phyloP scores from a whole-genome alignment of 2,888 invertebrate genomes.

The Exephanes ischioxanthus region DNA sequence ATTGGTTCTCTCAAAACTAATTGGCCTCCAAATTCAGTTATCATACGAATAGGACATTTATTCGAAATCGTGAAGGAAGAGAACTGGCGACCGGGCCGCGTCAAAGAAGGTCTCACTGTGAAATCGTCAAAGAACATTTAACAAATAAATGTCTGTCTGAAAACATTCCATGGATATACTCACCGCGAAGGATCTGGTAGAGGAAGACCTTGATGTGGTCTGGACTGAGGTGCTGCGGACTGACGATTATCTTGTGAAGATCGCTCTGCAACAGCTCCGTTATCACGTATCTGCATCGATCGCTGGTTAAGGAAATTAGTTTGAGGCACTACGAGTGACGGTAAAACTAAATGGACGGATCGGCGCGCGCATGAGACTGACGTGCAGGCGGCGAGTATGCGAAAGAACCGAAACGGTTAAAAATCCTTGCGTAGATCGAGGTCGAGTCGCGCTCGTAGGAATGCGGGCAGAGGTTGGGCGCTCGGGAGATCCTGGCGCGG shows the following conservation, averaged over 20 bases:
- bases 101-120: too few species aligned
- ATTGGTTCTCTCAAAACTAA: too few species aligned
- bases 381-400: background rate
- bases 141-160: background rate
- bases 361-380: background rate
- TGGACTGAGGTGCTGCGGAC: conserved; percentile 98
- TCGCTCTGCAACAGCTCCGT: conserved; percentile 99
- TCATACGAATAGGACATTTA: too few species aligned
- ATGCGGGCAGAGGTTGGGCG: conserved; percentile 81
- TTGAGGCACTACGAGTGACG: too few species aligned
- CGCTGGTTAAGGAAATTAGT: conserved; percentile 56
- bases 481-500: conserved; percentile 72
- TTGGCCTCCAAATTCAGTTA: too few species aligned
- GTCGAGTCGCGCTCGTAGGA: conserved; percentile 81
- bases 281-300: conserved; percentile 95
- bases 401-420: conserved; percentile 63
- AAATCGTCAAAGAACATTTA: background rate
- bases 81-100: too few species aligned
- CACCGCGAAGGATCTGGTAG: conserved; percentile 99
- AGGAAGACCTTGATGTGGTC: conserved; percentile 99
- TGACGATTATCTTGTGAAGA: conserved; percentile 99
- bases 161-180: conserved; percentile 81
- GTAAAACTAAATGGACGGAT: too few species aligned
- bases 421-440: conserved; percentile 79
- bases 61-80: too few species aligned